A percentile compares a stretch with the other conserved stretches of the same genome.
These are phyloP conservation scores for Neomorphus geoffroyi DNA, from an alignment of 2,797 vertebrate species.

Conservation along the genomic window DNA sequence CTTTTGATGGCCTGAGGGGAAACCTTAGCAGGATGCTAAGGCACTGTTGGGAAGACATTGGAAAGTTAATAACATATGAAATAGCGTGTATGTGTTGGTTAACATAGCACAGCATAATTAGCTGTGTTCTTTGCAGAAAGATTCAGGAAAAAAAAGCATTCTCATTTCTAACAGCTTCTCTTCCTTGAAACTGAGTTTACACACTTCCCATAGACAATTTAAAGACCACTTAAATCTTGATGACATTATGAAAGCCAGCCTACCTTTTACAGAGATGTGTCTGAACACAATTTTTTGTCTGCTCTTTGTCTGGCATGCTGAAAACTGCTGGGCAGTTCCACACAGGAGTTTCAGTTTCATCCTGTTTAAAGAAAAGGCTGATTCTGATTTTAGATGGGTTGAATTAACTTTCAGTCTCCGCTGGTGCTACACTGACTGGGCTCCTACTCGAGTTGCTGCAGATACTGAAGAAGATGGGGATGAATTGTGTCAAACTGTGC, in stretches of 20 bases:
- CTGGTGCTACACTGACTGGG: neutral
- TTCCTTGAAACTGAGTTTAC: neutral
- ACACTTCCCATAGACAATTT: slow-evolving; percentile 32
- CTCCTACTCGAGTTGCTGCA: neutral
- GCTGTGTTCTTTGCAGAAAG: neutral
- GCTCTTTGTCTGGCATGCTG: neutral
- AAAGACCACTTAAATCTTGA: neutral
- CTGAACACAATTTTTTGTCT: neutral
- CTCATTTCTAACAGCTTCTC: neutral
- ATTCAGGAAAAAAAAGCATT: neutral
- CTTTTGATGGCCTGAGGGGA: neutral
- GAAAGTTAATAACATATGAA: neutral
- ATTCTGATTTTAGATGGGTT: neutral
- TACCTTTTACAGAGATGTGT: neutral
- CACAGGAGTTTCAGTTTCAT: neutral
- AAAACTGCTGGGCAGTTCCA: neutral
- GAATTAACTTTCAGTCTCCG: neutral
- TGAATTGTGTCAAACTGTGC: neutral
- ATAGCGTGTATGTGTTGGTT: neutral
- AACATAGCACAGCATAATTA: neutral
- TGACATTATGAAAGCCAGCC: neutral
- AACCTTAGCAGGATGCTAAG: neutral
- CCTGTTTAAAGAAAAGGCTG: neutral
- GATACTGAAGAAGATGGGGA: neutral
- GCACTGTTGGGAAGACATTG: neutral